Evolutionary conservation across 2,113 vertebrate genomes (phyloP).

Genomic region (rabbit (Oryctolagus cuniculus)): mOryCun1.1 NC_091434.1:32585001-32585500

Average conservation of each 20-base stretch:
- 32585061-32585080: neutral
- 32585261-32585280: neutral
- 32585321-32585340: slow-evolving; percentile 37
- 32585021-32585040: neutral
- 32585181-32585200: neutral
- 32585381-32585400: slow-evolving; percentile 72
- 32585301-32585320: slow-evolving; percentile 3
- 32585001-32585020: neutral
- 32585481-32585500: slow-evolving; percentile 68
- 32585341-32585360: slow-evolving; percentile 65
- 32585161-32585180: neutral
- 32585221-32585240: neutral
- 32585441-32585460: slow-evolving; percentile 38
- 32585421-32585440: slow-evolving; percentile 75
- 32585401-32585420: slow-evolving; percentile 79
- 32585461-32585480: slow-evolving; percentile 54
- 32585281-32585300: slow-evolving; percentile 3
- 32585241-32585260: neutral
- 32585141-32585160: neutral
- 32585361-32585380: slow-evolving; percentile 67
- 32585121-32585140: slow-evolving; percentile 27
- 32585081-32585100: neutral
- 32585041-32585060: neutral
- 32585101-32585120: neutral
- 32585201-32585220: neutral